Evolutionary conservation across 2,113 vertebrate genomes (phyloP), one percentile per base, ranked within the genome.

Genomic region (Benthochromis sp.): DNA sequence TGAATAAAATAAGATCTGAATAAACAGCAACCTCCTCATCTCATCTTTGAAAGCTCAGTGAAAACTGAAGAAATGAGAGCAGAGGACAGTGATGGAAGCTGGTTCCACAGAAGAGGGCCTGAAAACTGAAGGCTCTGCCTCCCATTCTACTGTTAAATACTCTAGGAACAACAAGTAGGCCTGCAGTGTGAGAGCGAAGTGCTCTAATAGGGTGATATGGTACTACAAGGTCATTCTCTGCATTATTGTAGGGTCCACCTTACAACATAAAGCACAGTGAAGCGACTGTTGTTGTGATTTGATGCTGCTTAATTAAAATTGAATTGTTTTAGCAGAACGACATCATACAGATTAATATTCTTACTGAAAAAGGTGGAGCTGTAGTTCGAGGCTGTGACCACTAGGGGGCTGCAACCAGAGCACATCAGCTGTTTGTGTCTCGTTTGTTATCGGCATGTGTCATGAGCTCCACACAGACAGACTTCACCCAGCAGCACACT

Each of bases 1-100:
- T 86, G 86, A 93, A 92, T n/a, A 84, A 81, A 53, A 6, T 9
- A 10, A 81, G 7, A 71, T 71, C 8, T 88, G 31, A 76, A 82
- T 57, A 66, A 69, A 36, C 63, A 52, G 55, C 31, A 5, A 34
- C 47, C 27, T 50, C 5, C n/a, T 31, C 10, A 43, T 36, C 59
- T 86, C 80, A 4, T 66, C 14, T 55, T 78, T 69, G 63, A 5
- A 40, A 40, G 11, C 63, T 66, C 31, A 36, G 10, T 40, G 63
- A 69, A 8, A 8, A 69, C 31, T 40, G 19, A 13, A 40, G 63
- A 38, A 40, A 66, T 66, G 34, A 38, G 17, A 19, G 34, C 3
- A 8, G 19, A 66, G 61, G 61, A 66, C 61, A 38, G 61, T n/a
- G 17, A 11, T 38, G 8, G 55, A 29, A 59, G 24, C 55, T 59